A percentile compares a stretch with the other conserved stretches of the same genome.
Evolutionary conservation across 2,797 vertebrate genomes (phyloP).

Genomic region (Sandelia bainsii): DNA sequence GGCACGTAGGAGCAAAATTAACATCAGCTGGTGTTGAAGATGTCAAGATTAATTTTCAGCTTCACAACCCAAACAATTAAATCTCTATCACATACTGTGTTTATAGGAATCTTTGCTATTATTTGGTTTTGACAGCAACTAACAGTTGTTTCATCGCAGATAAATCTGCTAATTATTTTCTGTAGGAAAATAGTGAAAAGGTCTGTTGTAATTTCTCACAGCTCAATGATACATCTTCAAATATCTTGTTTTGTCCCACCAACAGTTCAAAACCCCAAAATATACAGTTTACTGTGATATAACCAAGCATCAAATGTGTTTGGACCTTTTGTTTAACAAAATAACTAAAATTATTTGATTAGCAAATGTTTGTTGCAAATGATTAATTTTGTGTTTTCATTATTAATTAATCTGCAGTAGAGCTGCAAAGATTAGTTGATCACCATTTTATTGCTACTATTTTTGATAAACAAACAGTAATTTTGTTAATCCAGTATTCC

Average conservation of each 20-base stretch:
- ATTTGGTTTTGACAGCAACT: background rate
- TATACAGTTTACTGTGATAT: background rate
- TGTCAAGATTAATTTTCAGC: constrained; percentile 27
- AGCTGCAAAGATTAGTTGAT: too few relatives aligned
- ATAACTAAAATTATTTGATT: too few relatives aligned
- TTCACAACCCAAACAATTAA: constrained; percentile 7
- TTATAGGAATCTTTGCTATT: constrained; percentile 14
- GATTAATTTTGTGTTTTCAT: too few relatives aligned
- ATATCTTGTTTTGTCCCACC: background rate
- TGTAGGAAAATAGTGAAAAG: background rate
- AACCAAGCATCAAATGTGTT: background rate
- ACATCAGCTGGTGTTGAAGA: constrained; percentile 45
- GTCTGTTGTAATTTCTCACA: background rate
- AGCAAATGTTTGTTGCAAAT: too few relatives aligned
- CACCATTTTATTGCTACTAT: too few relatives aligned
- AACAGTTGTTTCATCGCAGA: background rate
- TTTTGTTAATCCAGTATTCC: too few relatives aligned
- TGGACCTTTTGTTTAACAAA: background rate
- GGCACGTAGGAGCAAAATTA: constrained; percentile 59
- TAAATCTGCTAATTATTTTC: background rate
- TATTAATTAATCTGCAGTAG: too few relatives aligned
- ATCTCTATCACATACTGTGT: background rate
- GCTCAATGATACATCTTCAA: background rate
- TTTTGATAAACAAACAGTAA: too few relatives aligned
- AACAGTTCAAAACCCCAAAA: background rate